phyloP scores from a whole-genome alignment of 1,140 invertebrate species.

The Drosophila suzukii region DNA sequence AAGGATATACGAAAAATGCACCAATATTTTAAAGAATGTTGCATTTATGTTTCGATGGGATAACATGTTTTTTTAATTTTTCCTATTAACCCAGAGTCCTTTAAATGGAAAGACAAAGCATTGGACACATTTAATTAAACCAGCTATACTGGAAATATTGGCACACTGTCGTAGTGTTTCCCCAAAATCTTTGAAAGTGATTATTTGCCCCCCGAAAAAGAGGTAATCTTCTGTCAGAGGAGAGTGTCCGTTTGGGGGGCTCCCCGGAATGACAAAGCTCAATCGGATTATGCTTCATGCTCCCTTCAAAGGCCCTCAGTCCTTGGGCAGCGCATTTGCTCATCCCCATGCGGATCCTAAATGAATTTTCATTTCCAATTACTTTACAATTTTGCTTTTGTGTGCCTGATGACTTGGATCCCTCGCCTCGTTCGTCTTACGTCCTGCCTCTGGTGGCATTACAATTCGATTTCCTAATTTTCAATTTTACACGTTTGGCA shows the following conservation, averaged over 20 bases:
- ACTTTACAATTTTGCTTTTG: conserved; percentile 79
- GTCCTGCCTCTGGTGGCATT: conserved; percentile 34
- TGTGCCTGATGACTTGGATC: conserved; percentile 41
- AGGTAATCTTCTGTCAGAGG: neutral
- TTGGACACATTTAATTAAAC: neutral
- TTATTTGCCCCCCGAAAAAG: neutral
- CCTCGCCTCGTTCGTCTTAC: conserved; percentile 1
- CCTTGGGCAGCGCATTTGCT: conserved; percentile 28
- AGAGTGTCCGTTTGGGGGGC: neutral
- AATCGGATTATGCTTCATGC: conserved; percentile 40
- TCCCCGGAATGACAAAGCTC: conserved; percentile 5
- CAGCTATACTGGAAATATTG: neutral
- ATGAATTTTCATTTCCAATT: conserved; percentile 82
- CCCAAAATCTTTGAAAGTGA: neutral
- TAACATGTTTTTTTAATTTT: neutral
- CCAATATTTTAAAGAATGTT: too few relatives aligned
- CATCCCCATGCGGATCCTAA: conserved; percentile 51
- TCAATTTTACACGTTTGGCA: conserved; percentile 83
- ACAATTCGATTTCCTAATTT: conserved; percentile 82
- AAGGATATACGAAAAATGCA: neutral
- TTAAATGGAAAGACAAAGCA: too few relatives aligned
- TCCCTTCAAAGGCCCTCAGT: neutral
- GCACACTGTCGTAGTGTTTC: neutral
- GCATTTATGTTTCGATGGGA: too few relatives aligned
- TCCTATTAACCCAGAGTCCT: too few relatives aligned